Evolutionary conservation across 2,113 vertebrate species (phyloP).

Genomic region (Cygnus atratus): DNA sequence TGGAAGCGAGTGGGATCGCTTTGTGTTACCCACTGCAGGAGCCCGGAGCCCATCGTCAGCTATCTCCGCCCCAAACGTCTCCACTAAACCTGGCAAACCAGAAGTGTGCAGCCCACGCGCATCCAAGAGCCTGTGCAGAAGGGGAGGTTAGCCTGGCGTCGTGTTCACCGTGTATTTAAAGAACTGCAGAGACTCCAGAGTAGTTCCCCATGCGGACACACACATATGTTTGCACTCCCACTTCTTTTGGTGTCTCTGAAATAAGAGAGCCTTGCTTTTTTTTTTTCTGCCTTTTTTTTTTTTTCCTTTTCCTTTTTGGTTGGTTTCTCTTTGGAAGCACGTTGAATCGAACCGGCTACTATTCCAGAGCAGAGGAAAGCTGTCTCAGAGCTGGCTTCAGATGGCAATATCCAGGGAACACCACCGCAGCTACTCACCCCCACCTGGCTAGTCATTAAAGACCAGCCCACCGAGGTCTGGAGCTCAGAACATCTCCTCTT

Average conservation of each 20-base stretch:
- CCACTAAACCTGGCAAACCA: background rate
- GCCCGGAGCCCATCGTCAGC: background rate
- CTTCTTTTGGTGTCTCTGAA: conserved; percentile 21
- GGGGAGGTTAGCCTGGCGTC: background rate
- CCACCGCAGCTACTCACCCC: background rate
- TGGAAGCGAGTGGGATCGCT: background rate
- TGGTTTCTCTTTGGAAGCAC: background rate
- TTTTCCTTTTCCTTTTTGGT: background rate
- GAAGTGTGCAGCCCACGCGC: background rate
- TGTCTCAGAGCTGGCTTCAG: background rate
- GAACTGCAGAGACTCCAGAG: conserved; percentile 20
- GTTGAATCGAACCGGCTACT: background rate
- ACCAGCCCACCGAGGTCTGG: background rate
- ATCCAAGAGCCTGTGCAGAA: background rate
- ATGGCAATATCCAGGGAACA: background rate
- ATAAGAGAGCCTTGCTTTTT: background rate
- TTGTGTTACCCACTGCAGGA: background rate
- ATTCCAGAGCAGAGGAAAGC: background rate
- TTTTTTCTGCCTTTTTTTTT: background rate
- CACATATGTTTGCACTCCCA: conserved; percentile 64
- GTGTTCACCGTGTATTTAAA: conserved; percentile 10
- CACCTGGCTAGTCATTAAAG: background rate
- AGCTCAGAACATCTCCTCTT: background rate
- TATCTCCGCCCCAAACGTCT: background rate
- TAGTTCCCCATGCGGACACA: conserved; percentile 45